Evolutionary conservation across 2,797 vertebrate species (phyloP), one percentile per base, ranked within the genome.

Genomic region (Scomberomorus guttatus): DNA sequence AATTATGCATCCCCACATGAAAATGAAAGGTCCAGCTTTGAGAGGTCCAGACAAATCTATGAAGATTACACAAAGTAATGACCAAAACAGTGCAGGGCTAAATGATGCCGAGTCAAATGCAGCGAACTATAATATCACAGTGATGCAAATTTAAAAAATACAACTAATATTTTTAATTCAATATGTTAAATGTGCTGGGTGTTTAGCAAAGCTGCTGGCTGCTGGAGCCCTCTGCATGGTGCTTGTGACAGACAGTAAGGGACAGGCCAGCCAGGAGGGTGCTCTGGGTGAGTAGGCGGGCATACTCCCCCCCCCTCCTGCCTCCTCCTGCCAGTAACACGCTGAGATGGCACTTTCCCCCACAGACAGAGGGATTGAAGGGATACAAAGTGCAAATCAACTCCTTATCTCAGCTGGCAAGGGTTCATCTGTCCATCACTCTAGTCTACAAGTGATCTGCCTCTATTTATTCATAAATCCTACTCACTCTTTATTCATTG

Each of bases 341-440:
- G 89, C 92, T 92, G 92, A 93, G 88, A 85, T 2, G 57, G 88
- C 93, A 88, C 81, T 89, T 90, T 83, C 84, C 87, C 71, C 83
- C 46, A 42, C 86, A 88, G 88, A 93, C 84, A 75, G 78, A 82
- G 67, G 86, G 90, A 92, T 84, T 92, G 90, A 93, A 90, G 77
- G 82, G 89, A 92, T 91, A 85, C 88, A 94, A 91, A 91, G 93
- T 92, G 92, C 91, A 93, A 92, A 94, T 94, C 87, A 92, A 92
- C 89, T 92, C 81, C 75, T 84, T 82, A 79, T 91, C 88, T 90
- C 82, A 74, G 79, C 78, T 92, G 91, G 87, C 85, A 68, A 83
- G 69, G 87, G 82, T 94, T 91, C 92, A 88, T 92, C 90, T 85
- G 89, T 90, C 94, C 86, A 80, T 94, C 91, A 92, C 75, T 77